Base-by-base conservation (phyloP, 2,113 vertebrate genomes). In the Speoplatyrhinus poulsoni region DNA sequence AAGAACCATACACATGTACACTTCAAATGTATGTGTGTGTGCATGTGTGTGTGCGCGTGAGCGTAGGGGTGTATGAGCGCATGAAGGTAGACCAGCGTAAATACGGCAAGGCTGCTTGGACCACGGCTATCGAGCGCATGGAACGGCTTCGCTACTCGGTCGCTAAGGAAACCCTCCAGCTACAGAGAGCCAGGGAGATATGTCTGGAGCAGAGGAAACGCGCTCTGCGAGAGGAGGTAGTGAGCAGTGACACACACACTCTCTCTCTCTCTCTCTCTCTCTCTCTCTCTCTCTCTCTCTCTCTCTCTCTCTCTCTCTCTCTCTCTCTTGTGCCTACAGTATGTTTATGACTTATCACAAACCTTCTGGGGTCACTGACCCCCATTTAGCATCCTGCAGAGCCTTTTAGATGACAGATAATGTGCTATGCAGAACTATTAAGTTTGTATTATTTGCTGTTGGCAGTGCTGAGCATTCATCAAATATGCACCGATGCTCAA, bases 131-230 rank as follows among this genome's bases (percentile, higher is more conserved):
- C 87, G 95, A 96, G 79, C 95, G 97, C 62, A 97, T 99, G 95
- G 97, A 98, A 86, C 95, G 95, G 57, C 92, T 99, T 67, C 96
- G 96, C 67, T 98, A 96, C 87, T 94, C 94, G 0, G 95, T 97
- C 75, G 96, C 97, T 80, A 98, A 97, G 89, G 98, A 99, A 87
- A 99, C 98, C 11, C 86, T 99, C 61, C 97, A 99, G 85, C 93
- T 98, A 83, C 98, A 98, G 94, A 93, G 96, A 86, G 96, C 96
- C 63, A 95, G 96, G 82, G 98, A 99, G 93, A 97, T 99, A 80
- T 95, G 95, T 85, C 89, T 99, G 87, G 97, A 98, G 79, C 98
- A 98, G 92, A 95, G 92, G 91, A 98, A 98, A 70, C 95, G 95
- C 84, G 90, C 95, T 0, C 88, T 99, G 19, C 93, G 94, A 86